Conservation (phyloP, 1,140 invertebrate genomes). For the Orchestia grillus region DNA sequence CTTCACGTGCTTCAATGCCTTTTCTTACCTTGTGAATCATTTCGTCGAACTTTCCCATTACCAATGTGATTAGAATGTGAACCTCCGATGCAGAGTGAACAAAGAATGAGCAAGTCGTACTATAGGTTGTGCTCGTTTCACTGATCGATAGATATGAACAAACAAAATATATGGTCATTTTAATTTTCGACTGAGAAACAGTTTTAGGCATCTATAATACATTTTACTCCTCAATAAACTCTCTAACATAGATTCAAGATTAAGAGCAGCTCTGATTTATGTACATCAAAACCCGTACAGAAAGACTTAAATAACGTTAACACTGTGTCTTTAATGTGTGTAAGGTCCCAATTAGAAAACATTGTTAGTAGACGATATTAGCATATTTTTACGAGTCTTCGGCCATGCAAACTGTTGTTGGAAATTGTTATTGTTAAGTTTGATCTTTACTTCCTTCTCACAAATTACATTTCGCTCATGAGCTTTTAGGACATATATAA, state of each 20-base stretch:
- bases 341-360: not conserved
- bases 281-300: not conserved
- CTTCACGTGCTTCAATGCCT: not conserved
- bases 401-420: slow-evolving; percentile 8
- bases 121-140: no score
- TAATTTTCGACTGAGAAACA: not conserved
- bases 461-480: not conserved
- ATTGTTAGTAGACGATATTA: not conserved
- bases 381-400: not conserved
- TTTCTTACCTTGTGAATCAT: no score
- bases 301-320: not conserved
- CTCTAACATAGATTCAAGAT: not conserved
- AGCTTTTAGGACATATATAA: not conserved
- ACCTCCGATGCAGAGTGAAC: no score
- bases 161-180: not conserved
- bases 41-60: no score
- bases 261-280: not conserved
- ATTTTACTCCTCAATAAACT: not conserved
- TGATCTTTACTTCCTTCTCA: slow-evolving; percentile 7
- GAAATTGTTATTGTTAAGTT: slow-evolving; percentile 33
- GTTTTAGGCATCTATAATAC: not conserved
- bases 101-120: no score
- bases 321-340: not conserved
- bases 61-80: no score
- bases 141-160: not conserved